Base-by-base conservation (phyloP, 2,888 invertebrate species). In the Ephialtes manifestator region DNA sequence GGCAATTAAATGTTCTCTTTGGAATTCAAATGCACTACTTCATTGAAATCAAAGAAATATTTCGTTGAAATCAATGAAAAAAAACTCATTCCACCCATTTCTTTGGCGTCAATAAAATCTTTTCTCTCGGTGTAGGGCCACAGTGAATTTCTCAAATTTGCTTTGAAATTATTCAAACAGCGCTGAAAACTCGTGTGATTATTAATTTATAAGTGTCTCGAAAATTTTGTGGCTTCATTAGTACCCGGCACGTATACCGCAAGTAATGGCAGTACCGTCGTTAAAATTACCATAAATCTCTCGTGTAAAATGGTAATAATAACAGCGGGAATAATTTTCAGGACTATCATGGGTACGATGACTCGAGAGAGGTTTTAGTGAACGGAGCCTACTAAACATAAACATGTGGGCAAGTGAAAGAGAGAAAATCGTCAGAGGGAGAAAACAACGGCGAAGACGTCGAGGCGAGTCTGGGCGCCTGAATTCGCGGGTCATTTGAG, bases 401-500 rank as follows among this genome's bases (percentile, higher is more conserved):
- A 92, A 92, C 92, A 92, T 88, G 88, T 81, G 72, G 84, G 24
- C 24, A 55, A 65, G 13, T 48, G 65, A 20, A 39, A 65, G 71
- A 74, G 79, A 76, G 24, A 28, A 63, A 39, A 11, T 60, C 65
- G 67, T 35, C 58, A 15, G 39, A n/a, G 53, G 53, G 67, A 24
- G 39, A 60, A 35, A 46, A 72, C n/a, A 46, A 63, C 24, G 76
- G 35, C 58, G 74, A 86, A 83, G 71, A 71, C 65, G 83, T 53
- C 86, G 89, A 15, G 88, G 82, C 75, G 90, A 88, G 87, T 87
- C 89, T 84, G 85, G 89, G 88, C 87, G 80, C 80, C 78, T 89
- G 90, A 89, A 92, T 94, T 93, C 92, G 92, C 93, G 93, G 93
- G 92, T 93, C 93, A 93, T 94, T 94, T 94, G 93, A 93, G 92